Conservation (phyloP, 2,888 invertebrate genomes). For the Notodonta dromedarius region DNA sequence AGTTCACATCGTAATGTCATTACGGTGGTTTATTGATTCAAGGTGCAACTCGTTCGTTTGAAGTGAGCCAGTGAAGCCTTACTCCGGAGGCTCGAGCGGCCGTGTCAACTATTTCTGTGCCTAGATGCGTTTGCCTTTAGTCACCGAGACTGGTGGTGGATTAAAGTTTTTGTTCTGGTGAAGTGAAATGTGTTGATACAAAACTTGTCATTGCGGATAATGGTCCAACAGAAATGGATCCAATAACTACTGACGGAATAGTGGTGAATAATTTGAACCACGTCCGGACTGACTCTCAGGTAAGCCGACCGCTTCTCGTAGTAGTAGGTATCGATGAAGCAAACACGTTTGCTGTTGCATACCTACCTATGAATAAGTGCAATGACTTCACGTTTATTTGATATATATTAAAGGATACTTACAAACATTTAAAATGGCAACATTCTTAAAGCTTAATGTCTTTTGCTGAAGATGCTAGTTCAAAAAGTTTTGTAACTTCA, state of each 20-base stretch:
- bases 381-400: slow-evolving; percentile 67
- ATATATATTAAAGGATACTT: slow-evolving; percentile 22
- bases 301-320: slow-evolving; percentile 59
- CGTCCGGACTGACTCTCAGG: slow-evolving; percentile 81
- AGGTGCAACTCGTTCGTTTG: slow-evolving; percentile 59
- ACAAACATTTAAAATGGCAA: neutral
- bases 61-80: slow-evolving; percentile 69
- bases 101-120: slow-evolving; percentile 54
- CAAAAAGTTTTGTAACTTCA: slow-evolving; percentile 12
- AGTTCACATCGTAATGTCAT: slow-evolving; percentile 64
- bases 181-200: slow-evolving; percentile 54
- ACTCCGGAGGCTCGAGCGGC: slow-evolving; percentile 50
- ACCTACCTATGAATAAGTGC: slow-evolving; percentile 76
- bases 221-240: slow-evolving; percentile 74
- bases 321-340: slow-evolving; percentile 65
- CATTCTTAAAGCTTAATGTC: neutral
- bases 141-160: slow-evolving; percentile 41
- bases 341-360: slow-evolving; percentile 77
- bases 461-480: neutral
- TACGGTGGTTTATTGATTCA: slow-evolving; percentile 65
- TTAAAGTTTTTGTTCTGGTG: slow-evolving; percentile 42
- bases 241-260: slow-evolving; percentile 77
- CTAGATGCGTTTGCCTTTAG: slow-evolving; percentile 57
- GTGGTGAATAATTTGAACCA: slow-evolving; percentile 82
- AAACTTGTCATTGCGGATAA: slow-evolving; percentile 55